Conservation (phyloP, 2,797 vertebrate species). For the Crypturellus tataupa region DNA sequence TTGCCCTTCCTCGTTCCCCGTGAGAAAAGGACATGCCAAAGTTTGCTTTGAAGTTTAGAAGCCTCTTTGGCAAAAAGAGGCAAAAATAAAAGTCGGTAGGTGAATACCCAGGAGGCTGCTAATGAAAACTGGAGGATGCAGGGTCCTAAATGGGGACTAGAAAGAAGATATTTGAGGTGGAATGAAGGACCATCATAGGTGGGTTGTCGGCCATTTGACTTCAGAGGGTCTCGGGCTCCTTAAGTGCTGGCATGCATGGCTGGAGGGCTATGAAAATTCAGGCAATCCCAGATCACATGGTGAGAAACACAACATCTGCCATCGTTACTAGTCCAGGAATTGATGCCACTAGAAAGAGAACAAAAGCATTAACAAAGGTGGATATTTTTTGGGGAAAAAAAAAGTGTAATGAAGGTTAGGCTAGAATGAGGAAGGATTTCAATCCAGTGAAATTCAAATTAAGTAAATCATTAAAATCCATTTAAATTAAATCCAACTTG, state of each 20-base stretch:
- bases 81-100: neutral
- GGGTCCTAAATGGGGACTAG: neutral
- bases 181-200: neutral
- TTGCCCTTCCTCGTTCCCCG: constrained; percentile 22
- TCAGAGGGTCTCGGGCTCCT: neutral
- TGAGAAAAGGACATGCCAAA: neutral
- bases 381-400: neutral
- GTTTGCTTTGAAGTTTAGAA: constrained; percentile 38
- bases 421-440: neutral
- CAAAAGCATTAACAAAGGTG: neutral
- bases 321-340: neutral
- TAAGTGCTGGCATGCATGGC: neutral
- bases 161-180: neutral
- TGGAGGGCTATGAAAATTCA: neutral
- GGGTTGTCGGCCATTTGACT: neutral
- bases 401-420: neutral
- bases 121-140: neutral
- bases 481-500: neutral
- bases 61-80: neutral
- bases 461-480: neutral
- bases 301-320: neutral
- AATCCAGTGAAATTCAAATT: neutral
- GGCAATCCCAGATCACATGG: neutral
- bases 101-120: neutral
- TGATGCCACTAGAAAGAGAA: neutral